Evolutionary conservation across 2,797 vertebrate species (phyloP), one percentile per base, ranked within the genome.

Genomic region (Linurgus olivaceus): DNA sequence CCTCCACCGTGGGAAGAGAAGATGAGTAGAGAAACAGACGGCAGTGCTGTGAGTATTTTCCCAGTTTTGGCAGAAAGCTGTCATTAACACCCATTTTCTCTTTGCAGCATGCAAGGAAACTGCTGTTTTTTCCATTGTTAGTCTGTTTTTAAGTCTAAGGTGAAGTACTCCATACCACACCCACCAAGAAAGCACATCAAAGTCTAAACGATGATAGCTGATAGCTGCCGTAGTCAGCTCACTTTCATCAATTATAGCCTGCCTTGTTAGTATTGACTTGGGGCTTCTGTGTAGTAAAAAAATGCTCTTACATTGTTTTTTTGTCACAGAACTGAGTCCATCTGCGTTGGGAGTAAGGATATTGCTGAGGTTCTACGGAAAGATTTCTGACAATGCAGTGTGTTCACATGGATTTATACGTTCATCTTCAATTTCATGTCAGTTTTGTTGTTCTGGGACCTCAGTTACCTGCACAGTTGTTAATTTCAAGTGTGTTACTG

Each of bases 141-240:
- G 28, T 88, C 51, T 94, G 77, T 57, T 92, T 82, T 96, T 58
- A 81, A 85, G 58, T 65, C 3, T 51, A 63, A 75, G 3, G 11
- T 79, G 42, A 86, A 90, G 55, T 84, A 62, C 35, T 90, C 71
- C 63, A 55, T 86, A 91, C 76, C 70, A 58, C 89, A 89, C 91
- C 91, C 83, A 88, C 65, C 62, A 65, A 84, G 79, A 91, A 90
- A 93, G 80, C 58, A 88, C 91, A 94, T 96, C 91, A 95, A 93
- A 96, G 85, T 28, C 26, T 47, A 14, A 82, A 57, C 5, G 5
- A 33, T 72, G 10, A 33, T 72, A 57, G 48, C 63, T 95, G 93
- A 33, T 95, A 83, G 85, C 80, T 95, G 31, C 40, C 57, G 28
- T 40, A 70, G 68, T 63, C 48, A 61, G 13, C 67, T 86, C 47